Evolutionary conservation across 2,888 invertebrate genomes (phyloP), one percentile per base, ranked within the genome.

Genomic region (Anarsia innoxiella): DNA sequence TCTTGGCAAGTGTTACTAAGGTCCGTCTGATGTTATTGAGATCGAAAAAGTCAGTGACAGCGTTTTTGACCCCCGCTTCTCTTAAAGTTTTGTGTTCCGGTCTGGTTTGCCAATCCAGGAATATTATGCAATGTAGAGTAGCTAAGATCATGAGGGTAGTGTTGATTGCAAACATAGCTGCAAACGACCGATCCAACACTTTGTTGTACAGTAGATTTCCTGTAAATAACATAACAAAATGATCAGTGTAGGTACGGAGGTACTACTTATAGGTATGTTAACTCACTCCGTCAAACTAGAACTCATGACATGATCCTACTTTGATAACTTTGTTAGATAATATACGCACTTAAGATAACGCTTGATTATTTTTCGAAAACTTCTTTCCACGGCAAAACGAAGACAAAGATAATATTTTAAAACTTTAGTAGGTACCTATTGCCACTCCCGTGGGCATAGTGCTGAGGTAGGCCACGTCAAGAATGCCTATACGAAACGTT

Each of bases 391-490:
- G n/a, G n/a, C n/a, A n/a, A 19, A 19, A 19, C 19, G 19, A 19
- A 19, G 8, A 19, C 19, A 5, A 5, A 8, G 19, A 5, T 19
- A 19, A 19, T 5, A 19, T 19, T 19, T 19, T 19, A 19, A 19
- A 19, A 19, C 4, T 8, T 19, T 19, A n/a, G n/a, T n/a, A n/a
- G n/a, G 16, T 84, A 86, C 93, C 93, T 42, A 92, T 59, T 14
- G 92, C 91, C 3, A 93, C 89, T 28, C 96, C 96, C 0, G 90
- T 86, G 0, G 95, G 95, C 88, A 94, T 93, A 0, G 96, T 92
- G 38, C 91, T 88, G 49, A 96, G 87, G 59, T 95, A 93, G 53
- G 92, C 90, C 0, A 92, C 88, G 59, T 96, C 96, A 37, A 96
- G 69, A 33, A 96, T 89, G 0, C 94, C 93, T 2, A 96, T 91